Evolutionary conservation across 2,113 vertebrate genomes (phyloP).

Genomic region (Rhizomys pruinosus): DNA sequence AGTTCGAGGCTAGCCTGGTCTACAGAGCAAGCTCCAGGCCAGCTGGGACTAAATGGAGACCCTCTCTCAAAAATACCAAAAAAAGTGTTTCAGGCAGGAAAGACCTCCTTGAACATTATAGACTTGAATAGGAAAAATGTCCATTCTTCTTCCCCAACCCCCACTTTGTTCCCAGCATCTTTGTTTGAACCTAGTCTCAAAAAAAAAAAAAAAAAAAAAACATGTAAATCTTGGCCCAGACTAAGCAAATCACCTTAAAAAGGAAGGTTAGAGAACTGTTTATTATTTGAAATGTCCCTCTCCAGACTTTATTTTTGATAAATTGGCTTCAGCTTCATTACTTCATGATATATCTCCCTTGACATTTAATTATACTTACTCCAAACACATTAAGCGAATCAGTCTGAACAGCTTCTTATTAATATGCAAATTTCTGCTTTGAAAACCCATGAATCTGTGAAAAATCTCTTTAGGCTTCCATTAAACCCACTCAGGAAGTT

Average conservation of each 20-base stretch:
- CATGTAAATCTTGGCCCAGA: slow-evolving; percentile 81
- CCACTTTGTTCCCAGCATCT: slow-evolving; percentile 24
- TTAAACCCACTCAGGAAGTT: slow-evolving; percentile 85
- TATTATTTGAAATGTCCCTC: slow-evolving; percentile 88
- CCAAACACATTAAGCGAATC: slow-evolving; percentile 90
- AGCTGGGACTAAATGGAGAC: no score
- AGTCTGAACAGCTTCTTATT: slow-evolving; percentile 91
- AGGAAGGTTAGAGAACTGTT: slow-evolving; percentile 87
- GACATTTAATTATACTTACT: slow-evolving; percentile 91
- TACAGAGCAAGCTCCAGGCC: no score
- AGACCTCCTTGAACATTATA: slow-evolving; percentile 9
- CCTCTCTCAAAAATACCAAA: no score
- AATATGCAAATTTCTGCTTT: slow-evolving; percentile 91
- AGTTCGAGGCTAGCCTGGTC: no score
- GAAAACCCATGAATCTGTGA: slow-evolving; percentile 86
- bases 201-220: no score
- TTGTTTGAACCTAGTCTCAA: slow-evolving; percentile 67
- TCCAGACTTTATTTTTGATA: slow-evolving; percentile 86
- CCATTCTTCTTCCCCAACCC: background rate
- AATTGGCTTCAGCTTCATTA: slow-evolving; percentile 89
- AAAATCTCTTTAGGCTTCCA: slow-evolving; percentile 85
- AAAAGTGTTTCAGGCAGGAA: slow-evolving; percentile 40
- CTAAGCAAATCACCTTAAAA: slow-evolving; percentile 86
- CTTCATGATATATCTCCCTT: slow-evolving; percentile 89
- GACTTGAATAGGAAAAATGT: slow-evolving; percentile 69